Base-by-base conservation (phyloP, 1,140 invertebrate species). In the Hypothenemus hampei region DNA sequence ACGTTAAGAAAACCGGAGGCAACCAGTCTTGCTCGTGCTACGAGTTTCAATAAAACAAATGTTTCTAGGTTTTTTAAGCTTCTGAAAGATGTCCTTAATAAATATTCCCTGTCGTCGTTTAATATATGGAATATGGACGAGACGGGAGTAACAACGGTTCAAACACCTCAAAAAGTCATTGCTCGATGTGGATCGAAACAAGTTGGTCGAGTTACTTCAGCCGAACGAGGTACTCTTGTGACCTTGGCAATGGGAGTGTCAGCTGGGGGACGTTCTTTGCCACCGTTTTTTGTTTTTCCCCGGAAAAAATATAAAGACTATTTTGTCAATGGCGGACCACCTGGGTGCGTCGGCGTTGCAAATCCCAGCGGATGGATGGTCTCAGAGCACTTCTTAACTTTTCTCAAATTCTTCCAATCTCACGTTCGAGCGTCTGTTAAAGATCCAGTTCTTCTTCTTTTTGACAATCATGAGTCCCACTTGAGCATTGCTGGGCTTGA, bases 381-480 rank as follows among this genome's bases (percentile, higher is more conserved):
- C 13, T 60, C 54, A 13, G 54, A 64, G 11, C 55, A 70, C 53
- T 78, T 78, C 68, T 21, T 72, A 21, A 37, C 58, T 36, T 70
- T 71, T 47, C 46, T 75, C 39, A 70, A 53, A n/a, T 57, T 51
- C 69, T 75, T 65, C 68, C 71, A 56, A 40, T 69, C 29, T 56
- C 52, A 47, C 54, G 69, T 56, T 58, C 62, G 67, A 65, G 58
- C 63, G 55, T 65, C 66, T 16, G 41, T 37, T 39, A 60, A 70
- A n/a, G 43, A 62, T 26, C 64, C 62, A 54, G 63, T 72, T 13
- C 62, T 75, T 8, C 49, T 75, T 8, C 43, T 76, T 6, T 56
- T 71, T 22, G 72, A 77, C 58, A 75, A 74, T 57, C 73, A 73
- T 57, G 57, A 59, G 13, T 64, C 58, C 15, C 72, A 75, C 57